Evolutionary conservation across 1,140 invertebrate genomes (phyloP).

Genomic region (Drosophila sp.): DNA sequence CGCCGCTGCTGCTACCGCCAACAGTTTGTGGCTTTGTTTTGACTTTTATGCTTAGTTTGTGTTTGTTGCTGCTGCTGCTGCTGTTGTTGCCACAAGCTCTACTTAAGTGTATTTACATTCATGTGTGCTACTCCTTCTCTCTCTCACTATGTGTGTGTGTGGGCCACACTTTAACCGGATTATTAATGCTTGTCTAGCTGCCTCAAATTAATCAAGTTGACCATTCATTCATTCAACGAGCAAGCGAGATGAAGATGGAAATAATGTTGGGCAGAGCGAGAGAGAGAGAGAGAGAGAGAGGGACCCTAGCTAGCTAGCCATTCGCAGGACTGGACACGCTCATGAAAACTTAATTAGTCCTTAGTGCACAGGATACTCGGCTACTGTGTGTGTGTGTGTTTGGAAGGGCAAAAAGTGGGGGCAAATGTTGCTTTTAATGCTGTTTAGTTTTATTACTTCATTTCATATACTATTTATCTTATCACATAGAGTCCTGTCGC

Average conservation of each 20-base stretch:
- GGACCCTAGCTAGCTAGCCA: not conserved
- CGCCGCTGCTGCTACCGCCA: conserved; percentile 25
- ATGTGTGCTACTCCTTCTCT: conserved; percentile 16
- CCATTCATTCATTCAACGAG: conserved; percentile 71
- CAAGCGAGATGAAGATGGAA: not conserved
- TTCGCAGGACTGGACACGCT: conserved; percentile 33
- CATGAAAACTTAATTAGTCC: conserved; percentile 80
- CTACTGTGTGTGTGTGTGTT: conserved; percentile 9
- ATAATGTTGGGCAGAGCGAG: not conserved
- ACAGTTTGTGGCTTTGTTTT: conserved; percentile 80
- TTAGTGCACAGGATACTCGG: conserved; percentile 58
- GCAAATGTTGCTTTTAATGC: conserved; percentile 37
- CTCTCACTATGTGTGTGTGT: conserved; percentile 29
- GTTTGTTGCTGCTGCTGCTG: conserved; percentile 63
- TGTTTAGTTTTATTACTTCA: conserved; percentile 50
- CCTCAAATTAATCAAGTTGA: conserved; percentile 80
- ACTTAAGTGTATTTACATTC: conserved; percentile 73
- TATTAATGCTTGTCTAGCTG: conserved; percentile 79
- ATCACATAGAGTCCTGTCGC: not conserved
- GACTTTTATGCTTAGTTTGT: conserved; percentile 80
- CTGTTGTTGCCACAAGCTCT: conserved; percentile 70
- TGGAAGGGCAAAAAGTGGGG: not conserved
- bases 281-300: not conserved
- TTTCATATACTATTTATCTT: conserved; percentile 29
- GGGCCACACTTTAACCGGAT: conserved; percentile 76